Base-by-base conservation (phyloP, 2,113 vertebrate species). In the Alaudala cheleensis region DNA sequence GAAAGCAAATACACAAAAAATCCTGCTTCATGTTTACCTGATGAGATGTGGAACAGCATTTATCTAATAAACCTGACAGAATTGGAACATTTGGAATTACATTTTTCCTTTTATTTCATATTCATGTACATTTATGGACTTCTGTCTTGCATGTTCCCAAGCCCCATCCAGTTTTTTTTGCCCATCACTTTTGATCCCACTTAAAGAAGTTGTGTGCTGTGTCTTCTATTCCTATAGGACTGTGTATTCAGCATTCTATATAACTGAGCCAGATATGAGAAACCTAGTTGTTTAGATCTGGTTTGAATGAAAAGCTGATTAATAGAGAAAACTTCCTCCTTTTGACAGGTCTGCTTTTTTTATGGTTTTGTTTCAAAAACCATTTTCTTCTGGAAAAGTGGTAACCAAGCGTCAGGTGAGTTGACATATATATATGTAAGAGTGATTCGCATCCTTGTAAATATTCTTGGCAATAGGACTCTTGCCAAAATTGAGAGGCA, bases 361-460 rank as follows among this genome's bases (percentile, higher is more conserved):
- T 97, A 98, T 99, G 97, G 98, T 99, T 98, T 98, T 99, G 97
- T 99, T 99, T 98, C 99, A 99, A 98, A 99, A 99, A 88, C 99
- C 99, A 20, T 99, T 99, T 97, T 99, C 99, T 54, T 99, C 99
- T 94, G 99, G 99, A 71, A 99, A 99, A 97, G 96, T 94, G 56
- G 96, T 99, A 94, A 99, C 98, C 42, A 99, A 98, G 94, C 98
- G 95, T 95, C 99, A 99, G 98, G 99, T 99, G 81, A 98, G 97
- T 91, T 91, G 62, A 54, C 21, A 4, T 39, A 42, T 42, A 42
- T 42, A 42, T 42, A 22, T 7, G 10, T 72, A 53, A 12, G 42
- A 44, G 13, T 33, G 26, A 82, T 53, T 80, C 1, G 7, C 26
- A 56, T 92, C 22, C 77, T 86, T 65, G 18, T 81, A 86, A 47